These are phyloP conservation scores for Rhimphoctona megacephalus DNA, from an alignment of 2,888 invertebrate genomes.

Conservation along the genomic window DNA sequence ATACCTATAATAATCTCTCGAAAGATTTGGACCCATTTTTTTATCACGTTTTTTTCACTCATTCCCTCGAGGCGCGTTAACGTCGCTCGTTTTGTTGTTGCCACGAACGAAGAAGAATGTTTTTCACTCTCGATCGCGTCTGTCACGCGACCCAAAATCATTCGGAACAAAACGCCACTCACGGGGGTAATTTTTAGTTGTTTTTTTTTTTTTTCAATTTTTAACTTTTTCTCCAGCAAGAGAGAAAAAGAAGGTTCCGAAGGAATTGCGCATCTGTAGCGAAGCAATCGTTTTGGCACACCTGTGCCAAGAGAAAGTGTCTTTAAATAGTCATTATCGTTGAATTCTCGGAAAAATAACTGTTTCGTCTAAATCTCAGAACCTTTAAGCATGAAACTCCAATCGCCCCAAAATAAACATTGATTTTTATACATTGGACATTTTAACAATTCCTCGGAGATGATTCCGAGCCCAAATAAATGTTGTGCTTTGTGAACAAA, in stretches of 20 bases:
- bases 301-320: slow-evolving; percentile 51
- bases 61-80: slow-evolving; percentile 56
- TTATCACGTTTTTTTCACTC: slow-evolving; percentile 9
- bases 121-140: slow-evolving; percentile 66
- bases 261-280: slow-evolving; percentile 51
- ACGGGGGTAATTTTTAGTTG: slow-evolving; percentile 18
- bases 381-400: background rate
- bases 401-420: background rate
- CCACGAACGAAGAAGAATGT: slow-evolving; percentile 63
- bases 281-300: slow-evolving; percentile 37
- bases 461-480: background rate
- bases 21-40: slow-evolving; percentile 59
- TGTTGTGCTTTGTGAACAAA: background rate
- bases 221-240: slow-evolving; percentile 15
- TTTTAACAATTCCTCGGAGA: background rate
- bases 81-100: slow-evolving; percentile 59
- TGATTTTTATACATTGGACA: background rate
- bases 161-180: slow-evolving; percentile 40
- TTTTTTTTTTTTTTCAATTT: slow-evolving; percentile 17
- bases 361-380: background rate
- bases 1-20: slow-evolving; percentile 76
- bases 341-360: slow-evolving; percentile 22
- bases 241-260: background rate
- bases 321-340: background rate
- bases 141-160: slow-evolving; percentile 74